Evolutionary conservation across 2,888 invertebrate genomes (phyloP), one percentile per base, ranked within the genome.

Genomic region (Eretmocerus hayati): DNA sequence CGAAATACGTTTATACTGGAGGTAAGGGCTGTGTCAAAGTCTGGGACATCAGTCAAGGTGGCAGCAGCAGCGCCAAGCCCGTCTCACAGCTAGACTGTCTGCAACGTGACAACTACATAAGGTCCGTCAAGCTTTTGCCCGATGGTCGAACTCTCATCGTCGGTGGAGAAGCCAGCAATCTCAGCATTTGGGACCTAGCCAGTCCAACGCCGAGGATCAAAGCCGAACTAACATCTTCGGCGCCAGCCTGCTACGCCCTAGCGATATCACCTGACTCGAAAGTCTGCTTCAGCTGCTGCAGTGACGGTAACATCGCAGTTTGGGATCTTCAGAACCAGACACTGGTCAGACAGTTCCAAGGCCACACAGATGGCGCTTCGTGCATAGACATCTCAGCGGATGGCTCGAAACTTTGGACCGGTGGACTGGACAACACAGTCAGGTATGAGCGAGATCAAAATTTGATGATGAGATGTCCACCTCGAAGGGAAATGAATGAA

Each of bases 1-100:
- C 88, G 55, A 81, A 90, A 60, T 89, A 90, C 72, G 92, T 95
- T n/a, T 97, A 95, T 74, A 97, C 97, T 0, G 97, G 95, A 21
- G 95, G 95, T 55, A 96, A 95, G 74, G 92, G 92, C 49, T 91
- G 94, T 75, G 95, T 96, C 59, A 96, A 96, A 75, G 92, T 95
- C 52, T 94, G 94, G 94, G 93, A 94, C 75, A 92, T 93, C 72
- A 87, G 87, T 73, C 90, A 90, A 69, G 87, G 90, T 22, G 85
- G 84, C 54, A 80, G 79, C 57, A 85, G 85, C 55, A 81, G 80
- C 59, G 90, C 90, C 71, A 87, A 83, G 62, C 90, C 92, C 44
- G 87, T 94, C 55, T 90, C 90, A 54, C 91, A 92, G 69, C 77
- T 94, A 57, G 92, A 93, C 73, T 94, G 93, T 73, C 77, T 93